Percentiles rank a stretch among this genome's conserved stretches.
These are phyloP conservation scores for Zingel zingel DNA, from an alignment of 2,113 vertebrate species.

Conservation along the genomic window DNA sequence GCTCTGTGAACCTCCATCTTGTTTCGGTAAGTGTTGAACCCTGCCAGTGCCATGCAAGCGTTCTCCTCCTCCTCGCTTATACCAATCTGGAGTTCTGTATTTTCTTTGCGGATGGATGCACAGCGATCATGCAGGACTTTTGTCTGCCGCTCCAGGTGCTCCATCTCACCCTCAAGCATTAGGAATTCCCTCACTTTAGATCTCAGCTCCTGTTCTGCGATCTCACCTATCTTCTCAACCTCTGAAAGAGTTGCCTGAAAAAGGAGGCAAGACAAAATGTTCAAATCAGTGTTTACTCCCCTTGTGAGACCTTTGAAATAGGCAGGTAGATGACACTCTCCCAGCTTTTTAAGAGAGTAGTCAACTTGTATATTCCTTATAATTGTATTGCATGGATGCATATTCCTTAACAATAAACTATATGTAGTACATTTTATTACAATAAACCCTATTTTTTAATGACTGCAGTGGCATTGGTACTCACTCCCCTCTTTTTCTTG, in stretches of 20 bases:
- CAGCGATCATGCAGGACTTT: slow-evolving; percentile 39
- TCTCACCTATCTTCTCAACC: slow-evolving; percentile 42
- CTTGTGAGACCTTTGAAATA: neutral
- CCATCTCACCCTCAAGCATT: slow-evolving; percentile 56
- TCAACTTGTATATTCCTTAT: neutral
- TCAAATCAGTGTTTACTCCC: neutral
- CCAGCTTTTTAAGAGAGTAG: neutral
- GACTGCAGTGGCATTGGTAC: too few species aligned
- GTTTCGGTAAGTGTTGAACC: slow-evolving; percentile 62
- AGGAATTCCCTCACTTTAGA: slow-evolving; percentile 47
- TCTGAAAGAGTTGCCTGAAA: slow-evolving; percentile 62
- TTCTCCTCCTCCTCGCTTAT: slow-evolving; percentile 65
- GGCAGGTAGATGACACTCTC: neutral
- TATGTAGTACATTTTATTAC: neutral
- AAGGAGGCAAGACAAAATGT: neutral
- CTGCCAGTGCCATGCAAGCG: neutral
- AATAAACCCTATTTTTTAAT: neutral
- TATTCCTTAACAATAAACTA: neutral
- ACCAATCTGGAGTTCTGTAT: slow-evolving; percentile 47
- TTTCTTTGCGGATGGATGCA: slow-evolving; percentile 48
- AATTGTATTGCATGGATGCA: neutral
- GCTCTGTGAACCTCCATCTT: slow-evolving; percentile 75
- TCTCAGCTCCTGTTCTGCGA: slow-evolving; percentile 58
- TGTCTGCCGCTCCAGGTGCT: slow-evolving; percentile 39
- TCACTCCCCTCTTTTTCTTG: too few species aligned